These are phyloP conservation scores for Stictonetta naevosa DNA, from an alignment of 2,113 vertebrate species.

Conservation along the genomic window DNA sequence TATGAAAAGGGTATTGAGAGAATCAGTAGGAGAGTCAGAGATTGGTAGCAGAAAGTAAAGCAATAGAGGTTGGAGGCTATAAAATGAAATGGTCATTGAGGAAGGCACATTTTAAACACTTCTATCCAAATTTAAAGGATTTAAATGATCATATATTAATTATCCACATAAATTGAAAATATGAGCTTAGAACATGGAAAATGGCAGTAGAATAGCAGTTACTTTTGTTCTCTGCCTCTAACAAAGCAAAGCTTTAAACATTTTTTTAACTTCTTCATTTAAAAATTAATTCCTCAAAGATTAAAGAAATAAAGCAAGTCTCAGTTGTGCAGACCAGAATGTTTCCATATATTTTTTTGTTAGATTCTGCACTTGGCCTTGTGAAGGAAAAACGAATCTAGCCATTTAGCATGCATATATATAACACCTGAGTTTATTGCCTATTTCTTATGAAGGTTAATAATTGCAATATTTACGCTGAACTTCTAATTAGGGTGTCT, in stretches of 20 bases:
- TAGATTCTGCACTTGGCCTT: neutral
- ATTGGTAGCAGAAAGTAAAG: neutral
- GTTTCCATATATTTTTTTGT: neutral
- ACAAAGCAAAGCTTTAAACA: neutral
- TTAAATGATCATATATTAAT: conserved; percentile 26
- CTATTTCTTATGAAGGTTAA: neutral
- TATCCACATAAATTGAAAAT: conserved; percentile 14
- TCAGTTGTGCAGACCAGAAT: neutral
- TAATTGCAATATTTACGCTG: conserved; percentile 14
- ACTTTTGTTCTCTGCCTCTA: neutral
- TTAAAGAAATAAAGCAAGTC: neutral
- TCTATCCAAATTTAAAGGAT: conserved; percentile 19
- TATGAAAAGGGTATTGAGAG: neutral
- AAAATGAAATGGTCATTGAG: neutral
- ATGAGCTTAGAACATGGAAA: neutral
- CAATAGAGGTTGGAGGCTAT: neutral
- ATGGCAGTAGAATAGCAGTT: neutral
- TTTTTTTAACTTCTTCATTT: neutral
- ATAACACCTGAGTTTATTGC: neutral
- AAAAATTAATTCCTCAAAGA: neutral
- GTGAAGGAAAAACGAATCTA: neutral
- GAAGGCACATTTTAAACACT: conserved; percentile 27
- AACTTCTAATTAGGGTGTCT: conserved; percentile 38
- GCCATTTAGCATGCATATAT: neutral
- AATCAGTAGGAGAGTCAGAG: neutral